Base-by-base conservation (phyloP, 1,140 invertebrate species). In the Leptopilina clavipes region DNA sequence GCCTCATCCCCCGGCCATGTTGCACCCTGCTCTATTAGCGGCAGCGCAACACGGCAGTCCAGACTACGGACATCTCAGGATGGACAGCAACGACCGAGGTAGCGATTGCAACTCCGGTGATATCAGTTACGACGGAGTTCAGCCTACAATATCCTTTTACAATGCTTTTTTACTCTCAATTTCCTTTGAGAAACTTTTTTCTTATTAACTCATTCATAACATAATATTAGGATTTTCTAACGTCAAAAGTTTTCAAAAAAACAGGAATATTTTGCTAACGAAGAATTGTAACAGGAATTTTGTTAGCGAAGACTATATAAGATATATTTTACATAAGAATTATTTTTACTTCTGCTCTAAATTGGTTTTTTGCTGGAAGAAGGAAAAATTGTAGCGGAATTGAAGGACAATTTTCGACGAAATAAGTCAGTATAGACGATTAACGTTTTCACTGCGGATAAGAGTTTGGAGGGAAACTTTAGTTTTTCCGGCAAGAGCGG, bases 131-230 rank as follows among this genome's bases (percentile, higher is more conserved):
- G 96, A 97, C 90, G 95, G 95, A 90, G 94, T 96, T 93, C 95
- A 95, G 92, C 95, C 95, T 95, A 96, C 95, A 94, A 96, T 97
- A 96, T 97, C 96, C 95, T 97, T 97, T 96, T 94, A 92, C 92
- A 92, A 93, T 85, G 43, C 77, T 79, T 76, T 74, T 74, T 48
- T 71, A 82, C 1, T 82, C 56, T 78, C 72, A 71, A 76, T 54
- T 48, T 76, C 17, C 5, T 73, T 73, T 19, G 9, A 17, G 56
- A 22, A 65, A 45, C n/a, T 43, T 74, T 18, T 14, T 52, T 18
- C 14, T 8, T 0, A 0, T 6, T 1, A 37, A 52, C 44, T 10
- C 43, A 74, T 52, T 37, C 17, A n/a, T 17, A 71, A 72, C 2
- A 31, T 31, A 31, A 2, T 31, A 31, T 31, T 31, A n/a, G n/a